A percentile compares a stretch with the other conserved stretches of the same genome.
phyloP scores from a whole-genome alignment of 2,113 vertebrate genomes.

The Engystomops pustulosus region DNA sequence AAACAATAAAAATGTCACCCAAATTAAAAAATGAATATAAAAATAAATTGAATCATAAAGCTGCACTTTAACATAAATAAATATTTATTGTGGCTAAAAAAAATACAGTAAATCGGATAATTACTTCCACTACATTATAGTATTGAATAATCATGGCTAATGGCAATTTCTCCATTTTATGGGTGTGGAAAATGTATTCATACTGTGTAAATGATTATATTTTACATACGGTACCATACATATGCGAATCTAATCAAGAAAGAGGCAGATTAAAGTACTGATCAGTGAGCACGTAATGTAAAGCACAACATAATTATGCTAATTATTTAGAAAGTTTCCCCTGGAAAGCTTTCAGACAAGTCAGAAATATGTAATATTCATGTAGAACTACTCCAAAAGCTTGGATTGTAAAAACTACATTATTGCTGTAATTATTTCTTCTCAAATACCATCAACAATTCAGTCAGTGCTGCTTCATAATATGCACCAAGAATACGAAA shows the following conservation, averaged over 20 bases:
- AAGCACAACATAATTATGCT: conserved; percentile 32
- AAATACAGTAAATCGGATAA: conserved; percentile 36
- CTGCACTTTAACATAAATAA: conserved; percentile 32
- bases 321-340: conserved; percentile 47
- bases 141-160: conserved; percentile 31
- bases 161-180: conserved; percentile 42
- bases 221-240: conserved; percentile 43
- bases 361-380: conserved; percentile 39
- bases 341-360: conserved; percentile 37
- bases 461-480: conserved; percentile 8
- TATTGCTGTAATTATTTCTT: conserved; percentile 37
- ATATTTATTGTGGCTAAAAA: conserved; percentile 42
- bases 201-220: conserved; percentile 33
- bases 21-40: conserved; percentile 15
- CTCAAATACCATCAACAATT: conserved; percentile 35
- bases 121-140: conserved; percentile 15
- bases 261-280: conserved; percentile 16
- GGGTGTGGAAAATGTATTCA: conserved; percentile 25
- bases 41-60: conserved; percentile 38
- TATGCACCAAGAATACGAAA: conserved; percentile 11
- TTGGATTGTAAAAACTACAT: conserved; percentile 29
- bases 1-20: conserved; percentile 28
- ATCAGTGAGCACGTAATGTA: conserved; percentile 45
- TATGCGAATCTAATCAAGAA: conserved; percentile 14
- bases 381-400: conserved; percentile 29